Base-by-base conservation (phyloP, 2,888 invertebrate species). In the Cataglyphis cursor region DNA sequence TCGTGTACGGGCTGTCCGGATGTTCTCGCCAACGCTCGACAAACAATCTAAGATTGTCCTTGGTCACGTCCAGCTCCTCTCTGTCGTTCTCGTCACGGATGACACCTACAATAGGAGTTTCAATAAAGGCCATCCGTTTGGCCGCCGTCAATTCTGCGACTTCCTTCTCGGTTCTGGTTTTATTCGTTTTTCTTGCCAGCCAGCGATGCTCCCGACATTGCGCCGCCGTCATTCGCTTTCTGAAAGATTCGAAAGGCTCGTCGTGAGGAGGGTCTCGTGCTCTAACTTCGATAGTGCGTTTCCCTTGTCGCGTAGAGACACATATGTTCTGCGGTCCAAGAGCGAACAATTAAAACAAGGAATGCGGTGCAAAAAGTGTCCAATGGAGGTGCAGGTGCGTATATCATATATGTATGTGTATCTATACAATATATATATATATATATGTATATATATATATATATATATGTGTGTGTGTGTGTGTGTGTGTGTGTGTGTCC, bases 1-100 rank as follows among this genome's bases (percentile, higher is more conserved):
- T 97, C 24, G 97, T 96, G 94, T 98, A 98, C 0, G 98, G 98
- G 62, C 98, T 98, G 95, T 98, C 97, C 0, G 98, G 98, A 94
- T 98, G 98, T 91, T 98, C 98, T 92, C 97, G 97, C 98, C 98
- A 98, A 82, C 98, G 96, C 93, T 98, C 98, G 73, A 98, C 98
- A 95, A 98, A 98, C 91, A 97, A 96, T 91, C 97, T 96, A 73
- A 98, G 96, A 95, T 98, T 98, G 94, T 98, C 98, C 96, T 98
- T 98, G 87, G 98, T 96, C 89, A 97, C 96, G 93, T 97, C 97
- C 93, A 97, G 96, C 89, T 96, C 96, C 87, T 96, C 96, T 90
- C 95, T 76, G 35, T 12, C 54, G 81, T 41, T 76, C n/a, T 64
- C 41, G 35, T 57, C 21, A n/a, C 48, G 48, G 51, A 66, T 31